Evolutionary conservation across 2,113 vertebrate genomes (phyloP).

Genomic region (Caranx ignobilis): DNA sequence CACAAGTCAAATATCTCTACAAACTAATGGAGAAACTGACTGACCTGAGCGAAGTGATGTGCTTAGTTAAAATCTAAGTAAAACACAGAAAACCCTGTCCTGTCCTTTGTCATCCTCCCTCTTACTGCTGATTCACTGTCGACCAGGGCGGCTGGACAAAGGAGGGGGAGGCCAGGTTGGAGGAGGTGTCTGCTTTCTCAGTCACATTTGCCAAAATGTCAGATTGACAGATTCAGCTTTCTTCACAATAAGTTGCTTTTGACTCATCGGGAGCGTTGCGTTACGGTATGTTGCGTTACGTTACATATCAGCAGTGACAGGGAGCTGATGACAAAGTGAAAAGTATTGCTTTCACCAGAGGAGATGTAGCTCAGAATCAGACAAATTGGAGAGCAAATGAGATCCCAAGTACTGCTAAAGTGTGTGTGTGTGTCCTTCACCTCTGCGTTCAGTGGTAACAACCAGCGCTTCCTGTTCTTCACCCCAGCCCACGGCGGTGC

Average conservation of each 20-base stretch:
- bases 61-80: no score
- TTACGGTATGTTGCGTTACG: no score
- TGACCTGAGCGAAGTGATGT: no score
- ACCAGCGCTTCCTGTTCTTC: slow-evolving; percentile 90
- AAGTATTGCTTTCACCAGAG: neutral
- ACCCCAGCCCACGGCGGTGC: slow-evolving; percentile 96
- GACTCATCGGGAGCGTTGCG: no score
- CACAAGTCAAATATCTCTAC: neutral
- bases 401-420: neutral
- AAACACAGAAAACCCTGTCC: neutral
- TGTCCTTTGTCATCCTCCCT: neutral
- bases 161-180: neutral
- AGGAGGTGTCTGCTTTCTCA: no score
- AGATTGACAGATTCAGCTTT: neutral
- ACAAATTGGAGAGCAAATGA: neutral
- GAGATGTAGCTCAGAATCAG: slow-evolving; percentile 8
- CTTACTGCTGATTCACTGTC: no score
- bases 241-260: neutral
- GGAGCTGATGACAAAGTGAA: no score
- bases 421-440: slow-evolving; percentile 75
- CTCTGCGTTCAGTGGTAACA: slow-evolving; percentile 95
- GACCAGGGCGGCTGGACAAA: no score
- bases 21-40: neutral
- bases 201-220: neutral
- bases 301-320: neutral